Conservation (phyloP, 2,113 vertebrate genomes). For the Oreochromis niloticus region DNA sequence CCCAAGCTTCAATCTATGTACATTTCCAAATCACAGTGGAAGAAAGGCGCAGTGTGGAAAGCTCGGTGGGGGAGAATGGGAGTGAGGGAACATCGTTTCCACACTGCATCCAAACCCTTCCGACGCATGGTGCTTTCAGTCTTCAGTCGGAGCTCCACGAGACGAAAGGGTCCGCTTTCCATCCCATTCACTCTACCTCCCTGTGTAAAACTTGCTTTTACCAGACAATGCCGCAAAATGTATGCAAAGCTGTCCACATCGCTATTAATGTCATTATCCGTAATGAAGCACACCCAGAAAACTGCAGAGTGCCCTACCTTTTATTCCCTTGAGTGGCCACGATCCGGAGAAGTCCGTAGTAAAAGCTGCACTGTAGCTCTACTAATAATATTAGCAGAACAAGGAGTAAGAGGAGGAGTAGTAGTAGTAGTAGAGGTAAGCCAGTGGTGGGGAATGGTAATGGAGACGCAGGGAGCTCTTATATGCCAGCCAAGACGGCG, state of each 20-base stretch:
- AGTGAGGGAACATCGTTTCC: conserved; percentile 21
- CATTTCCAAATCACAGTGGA: background rate
- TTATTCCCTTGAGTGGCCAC: background rate
- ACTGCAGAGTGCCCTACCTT: conserved; percentile 41
- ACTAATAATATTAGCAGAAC: conserved; percentile 10
- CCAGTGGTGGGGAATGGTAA: conserved; percentile 46
- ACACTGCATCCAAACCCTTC: conserved; percentile 29
- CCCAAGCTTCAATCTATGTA: background rate
- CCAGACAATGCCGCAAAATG: background rate
- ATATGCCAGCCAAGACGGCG: conserved; percentile 57
- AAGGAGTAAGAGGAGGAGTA: background rate
- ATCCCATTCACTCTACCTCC: background rate
- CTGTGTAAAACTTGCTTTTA: background rate
- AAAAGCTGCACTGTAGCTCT: background rate
- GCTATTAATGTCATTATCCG: background rate
- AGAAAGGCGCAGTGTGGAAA: background rate
- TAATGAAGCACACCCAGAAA: background rate
- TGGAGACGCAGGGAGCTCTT: conserved; percentile 66
- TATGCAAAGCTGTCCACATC: background rate
- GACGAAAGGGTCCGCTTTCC: background rate
- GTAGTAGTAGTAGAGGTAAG: conserved; percentile 34
- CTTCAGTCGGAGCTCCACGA: background rate
- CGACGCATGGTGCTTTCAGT: conserved; percentile 21
- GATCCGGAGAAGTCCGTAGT: conserved; percentile 8
- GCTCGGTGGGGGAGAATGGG: background rate